Percentiles rank a stretch among this genome's conserved stretches.
phyloP scores from a whole-genome alignment of 1,140 invertebrate genomes.

The Magallana gigas region DNA sequence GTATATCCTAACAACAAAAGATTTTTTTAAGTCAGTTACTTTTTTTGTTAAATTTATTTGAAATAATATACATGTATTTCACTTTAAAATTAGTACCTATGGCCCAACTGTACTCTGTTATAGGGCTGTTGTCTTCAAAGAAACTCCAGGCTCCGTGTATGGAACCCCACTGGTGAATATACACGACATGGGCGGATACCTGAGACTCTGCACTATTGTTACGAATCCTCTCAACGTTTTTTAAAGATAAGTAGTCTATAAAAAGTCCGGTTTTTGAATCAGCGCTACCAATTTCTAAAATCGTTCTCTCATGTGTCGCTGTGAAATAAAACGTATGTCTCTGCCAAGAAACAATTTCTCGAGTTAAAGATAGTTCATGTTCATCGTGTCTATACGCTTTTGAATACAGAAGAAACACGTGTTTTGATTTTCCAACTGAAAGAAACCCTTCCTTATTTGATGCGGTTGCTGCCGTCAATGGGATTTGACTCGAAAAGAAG shows the following conservation, averaged over 20 bases:
- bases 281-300: constrained; percentile 48
- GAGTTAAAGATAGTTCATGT: background rate
- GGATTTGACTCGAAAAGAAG: constrained; percentile 45
- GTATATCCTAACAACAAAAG: constrained; percentile 50
- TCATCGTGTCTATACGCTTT: constrained; percentile 50
- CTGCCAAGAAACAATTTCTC: constrained; percentile 58
- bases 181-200: constrained; percentile 55
- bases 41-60: constrained; percentile 23
- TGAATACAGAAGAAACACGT: constrained; percentile 57
- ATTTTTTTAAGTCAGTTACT: background rate
- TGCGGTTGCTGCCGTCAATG: background rate
- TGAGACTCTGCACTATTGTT: background rate
- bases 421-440: constrained; percentile 42
- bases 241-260: constrained; percentile 53
- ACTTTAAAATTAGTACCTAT: constrained; percentile 55
- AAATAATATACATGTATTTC: background rate
- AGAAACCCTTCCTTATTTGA: constrained; percentile 57
- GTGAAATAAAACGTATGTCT: constrained; percentile 58
- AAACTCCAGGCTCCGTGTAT: constrained; percentile 65
- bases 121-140: constrained; percentile 57
- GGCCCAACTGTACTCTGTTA: constrained; percentile 66
- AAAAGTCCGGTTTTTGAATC: constrained; percentile 46
- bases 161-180: constrained; percentile 64
- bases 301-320: constrained; percentile 17
- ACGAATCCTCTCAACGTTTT: constrained; percentile 43